These are phyloP conservation scores for Wiebesia pumilae DNA, from an alignment of 1,140 invertebrate genomes.

Conservation along the genomic window DNA sequence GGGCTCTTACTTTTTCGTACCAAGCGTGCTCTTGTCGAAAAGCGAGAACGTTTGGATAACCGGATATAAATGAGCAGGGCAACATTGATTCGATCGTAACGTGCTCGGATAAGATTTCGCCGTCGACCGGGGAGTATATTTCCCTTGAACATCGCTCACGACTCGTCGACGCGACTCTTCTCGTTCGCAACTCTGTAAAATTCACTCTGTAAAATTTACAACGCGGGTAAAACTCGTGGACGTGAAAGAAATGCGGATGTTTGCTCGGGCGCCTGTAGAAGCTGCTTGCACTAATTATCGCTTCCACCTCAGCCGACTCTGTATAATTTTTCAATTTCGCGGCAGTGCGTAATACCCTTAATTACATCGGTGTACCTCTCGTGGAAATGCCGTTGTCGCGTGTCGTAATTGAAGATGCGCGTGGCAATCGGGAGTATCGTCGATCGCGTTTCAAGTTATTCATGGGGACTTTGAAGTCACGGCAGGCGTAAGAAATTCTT, in stretches of 20 bases:
- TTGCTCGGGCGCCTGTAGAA: constrained; percentile 7
- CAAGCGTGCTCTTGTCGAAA: no score
- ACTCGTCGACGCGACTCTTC: constrained; percentile 8
- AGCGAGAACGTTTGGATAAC: background rate
- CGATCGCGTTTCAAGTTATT: no score
- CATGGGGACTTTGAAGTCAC: no score
- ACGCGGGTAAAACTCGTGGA: background rate
- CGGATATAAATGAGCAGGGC: background rate
- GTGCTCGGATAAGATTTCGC: background rate
- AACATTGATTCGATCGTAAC: background rate
- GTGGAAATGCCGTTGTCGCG: background rate
- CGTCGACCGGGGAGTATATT: background rate
- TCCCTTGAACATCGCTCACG: constrained; percentile 7
- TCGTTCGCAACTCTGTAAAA: constrained; percentile 19
- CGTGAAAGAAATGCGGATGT: constrained; percentile 17
- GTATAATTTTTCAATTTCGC: constrained; percentile 10
- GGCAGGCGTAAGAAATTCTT: no score
- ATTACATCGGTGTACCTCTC: background rate
- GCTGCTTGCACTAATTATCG: constrained; percentile 1
- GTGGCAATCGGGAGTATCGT: background rate
- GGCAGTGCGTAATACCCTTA: background rate
- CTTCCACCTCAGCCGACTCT: background rate
- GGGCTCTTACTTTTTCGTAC: no score
- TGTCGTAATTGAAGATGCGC: background rate
- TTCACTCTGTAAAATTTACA: constrained; percentile 26